Base-by-base conservation (phyloP, 1,140 invertebrate species). In the Drosophila pectinifera region DNA sequence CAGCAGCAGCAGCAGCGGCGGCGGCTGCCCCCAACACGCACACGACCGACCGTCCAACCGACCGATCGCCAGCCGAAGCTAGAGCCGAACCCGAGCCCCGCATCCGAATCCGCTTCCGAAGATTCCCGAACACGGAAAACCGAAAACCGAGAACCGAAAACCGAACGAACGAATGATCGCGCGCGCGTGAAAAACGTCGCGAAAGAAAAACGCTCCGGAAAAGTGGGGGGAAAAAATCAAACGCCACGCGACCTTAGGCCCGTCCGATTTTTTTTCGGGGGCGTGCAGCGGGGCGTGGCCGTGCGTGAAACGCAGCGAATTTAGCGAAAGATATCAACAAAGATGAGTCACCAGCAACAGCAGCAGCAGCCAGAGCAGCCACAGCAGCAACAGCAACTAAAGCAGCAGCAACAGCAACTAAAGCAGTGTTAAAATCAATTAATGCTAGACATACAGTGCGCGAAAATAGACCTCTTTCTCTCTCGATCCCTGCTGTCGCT, bases 221-320 rank as follows among this genome's bases (percentile, higher is more conserved):
- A 63, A 59, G 43, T 26, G 42, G 56, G 55, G 53, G 36, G 59
- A 62, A 78, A 62, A 48, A 64, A 77, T 59, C 61, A 78, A 63
- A 89, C 76, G 80, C 76, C 84, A 89, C 83, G 83, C 83, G 83
- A 86, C 83, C 83, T 86, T 86, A 86, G 65, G 80, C 54, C 48
- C 72, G 73, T 75, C 80, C 74, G 58, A 72, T 51, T 61, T 63
- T 56, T 45, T 56, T 67, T 20, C 41, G 79, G 68, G 76, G 82
- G 73, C 59, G 68, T 48, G 51, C 41, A 56, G 61, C 68, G 59
- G 83, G 82, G 82, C 82, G 82, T 85, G 81, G 65, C 70, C 70
- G 75, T 76, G 82, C 74, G 74, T 79, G 83, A 88, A 82, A 79
- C 76, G 83, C 73, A 53, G 67, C 63, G 55, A 69, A 65, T 79